A percentile compares a stretch with the other conserved stretches of the same genome.
phyloP scores from a whole-genome alignment of 2,797 vertebrate genomes.

The Dermochelys coriacea region DNA sequence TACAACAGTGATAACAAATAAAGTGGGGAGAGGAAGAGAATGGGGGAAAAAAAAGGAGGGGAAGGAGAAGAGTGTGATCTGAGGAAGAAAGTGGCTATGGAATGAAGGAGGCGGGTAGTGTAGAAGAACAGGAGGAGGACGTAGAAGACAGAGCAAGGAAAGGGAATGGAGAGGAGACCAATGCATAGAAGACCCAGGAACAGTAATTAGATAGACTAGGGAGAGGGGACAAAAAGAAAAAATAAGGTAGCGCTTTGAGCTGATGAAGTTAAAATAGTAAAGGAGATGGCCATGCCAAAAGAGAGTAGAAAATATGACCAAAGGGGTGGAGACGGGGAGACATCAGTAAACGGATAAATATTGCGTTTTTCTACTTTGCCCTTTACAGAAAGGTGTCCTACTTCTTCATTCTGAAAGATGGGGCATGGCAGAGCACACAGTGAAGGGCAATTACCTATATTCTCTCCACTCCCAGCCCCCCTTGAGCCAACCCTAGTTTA shows the following conservation, averaged over 20 bases:
- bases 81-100: too few relatives aligned
- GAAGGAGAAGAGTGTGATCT: too few relatives aligned
- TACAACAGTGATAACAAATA: too few relatives aligned
- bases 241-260: not conserved
- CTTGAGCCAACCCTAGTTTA: not conserved
- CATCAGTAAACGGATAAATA: not conserved
- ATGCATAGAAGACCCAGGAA: not conserved
- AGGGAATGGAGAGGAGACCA: not conserved
- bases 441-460: not conserved
- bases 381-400: not conserved
- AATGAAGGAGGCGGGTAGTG: too few relatives aligned
- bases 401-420: not conserved
- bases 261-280: not conserved
- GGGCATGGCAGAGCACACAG: not conserved
- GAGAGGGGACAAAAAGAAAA: not conserved
- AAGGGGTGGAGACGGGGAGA: not conserved
- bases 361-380: not conserved
- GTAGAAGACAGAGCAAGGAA: too few relatives aligned
- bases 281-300: not conserved
- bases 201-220: not conserved
- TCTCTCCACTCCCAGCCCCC: not conserved
- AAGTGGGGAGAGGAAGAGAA: too few relatives aligned
- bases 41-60: too few relatives aligned
- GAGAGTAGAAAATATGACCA: not conserved
- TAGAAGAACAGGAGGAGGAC: too few relatives aligned